A percentile compares a stretch with the other conserved stretches of the same genome.
Evolutionary conservation across 2,888 invertebrate genomes (phyloP).

Genomic region (Lordiphosa fenestrarum): DNA sequence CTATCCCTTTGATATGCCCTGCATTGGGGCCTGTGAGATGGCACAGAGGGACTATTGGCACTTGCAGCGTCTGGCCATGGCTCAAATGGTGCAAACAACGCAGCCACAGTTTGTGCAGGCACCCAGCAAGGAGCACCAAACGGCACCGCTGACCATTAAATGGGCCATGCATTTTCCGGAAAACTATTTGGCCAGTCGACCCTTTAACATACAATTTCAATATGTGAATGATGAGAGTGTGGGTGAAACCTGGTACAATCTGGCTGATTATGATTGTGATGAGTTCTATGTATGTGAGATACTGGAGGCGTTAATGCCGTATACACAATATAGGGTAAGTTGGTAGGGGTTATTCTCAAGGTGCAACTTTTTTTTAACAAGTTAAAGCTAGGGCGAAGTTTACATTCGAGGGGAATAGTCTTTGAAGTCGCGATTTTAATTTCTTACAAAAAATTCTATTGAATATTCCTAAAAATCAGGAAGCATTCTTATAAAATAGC

Average conservation of each 20-base stretch:
- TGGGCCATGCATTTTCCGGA: constrained; percentile 72
- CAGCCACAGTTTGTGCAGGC: constrained; percentile 51
- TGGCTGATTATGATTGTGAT: constrained; percentile 81
- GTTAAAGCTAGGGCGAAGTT: too few species aligned
- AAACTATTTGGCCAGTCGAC: constrained; percentile 66
- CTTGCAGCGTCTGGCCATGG: constrained; percentile 60
- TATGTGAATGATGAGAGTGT: constrained; percentile 78
- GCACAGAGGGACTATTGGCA: constrained; percentile 74
- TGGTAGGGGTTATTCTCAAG: too few species aligned
- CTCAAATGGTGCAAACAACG: constrained; percentile 44
- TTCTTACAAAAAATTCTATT: too few species aligned
- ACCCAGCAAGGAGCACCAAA: constrained; percentile 26
- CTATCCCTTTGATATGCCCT: constrained; percentile 75
- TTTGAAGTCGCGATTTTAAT: too few species aligned
- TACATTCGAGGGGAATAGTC: too few species aligned
- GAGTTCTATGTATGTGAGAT: constrained; percentile 84
- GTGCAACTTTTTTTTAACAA: too few species aligned
- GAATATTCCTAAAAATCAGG: too few species aligned
- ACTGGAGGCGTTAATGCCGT: constrained; percentile 90
- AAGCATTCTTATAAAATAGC: too few species aligned
- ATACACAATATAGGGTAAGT: constrained; percentile 92
- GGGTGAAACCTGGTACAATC: constrained; percentile 86
- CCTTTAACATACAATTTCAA: constrained; percentile 75
- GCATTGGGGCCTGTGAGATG: constrained; percentile 77
- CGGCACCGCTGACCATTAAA: constrained; percentile 52